Base-by-base conservation (phyloP, 1,140 invertebrate species). In the Heliconius melpomene region DNA sequence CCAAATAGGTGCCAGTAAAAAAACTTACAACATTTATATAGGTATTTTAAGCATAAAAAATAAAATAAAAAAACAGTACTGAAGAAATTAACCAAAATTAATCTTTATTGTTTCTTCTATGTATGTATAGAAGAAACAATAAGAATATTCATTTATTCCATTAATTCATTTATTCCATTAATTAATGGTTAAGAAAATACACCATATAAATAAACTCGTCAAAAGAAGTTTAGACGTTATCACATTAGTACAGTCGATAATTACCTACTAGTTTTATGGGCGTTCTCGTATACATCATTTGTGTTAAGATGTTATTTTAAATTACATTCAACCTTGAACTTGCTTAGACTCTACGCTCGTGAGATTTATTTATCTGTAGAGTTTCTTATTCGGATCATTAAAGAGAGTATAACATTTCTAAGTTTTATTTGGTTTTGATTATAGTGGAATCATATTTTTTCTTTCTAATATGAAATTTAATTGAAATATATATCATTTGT, bases 271-370 rank as follows among this genome's bases (percentile, higher is more conserved):
- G 85, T 81, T 87, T 85, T 75, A 90, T 93, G 92, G 92, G 91
- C 92, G 92, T 93, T 88, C 88, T 84, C 90, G 85, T 87, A 90
- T 91, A 87, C 86, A 93, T 92, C 91, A 93, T 92, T 89, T 91
- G 85, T 91, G 90, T 91, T 92, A 91, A 91, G 90, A 93, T 87
- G 90, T 93, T 91, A 91, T 86, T 82, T 78, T 72, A 84, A 89
- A 89, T 89, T 86, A 87, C 84, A 81, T 74, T 82, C 79, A 72
- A 72, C 71, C 85, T 87, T 77, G 52, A 87, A 90, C 87, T 66
- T 29, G 26, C 23, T 66, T 66, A 26, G 26, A 23, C n/a, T n/a
- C 23, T 2, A 23, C 60, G 36, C 32, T 86, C 85, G 86, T 91
- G 87, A 90, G 89, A 85, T 86, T 88, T 85, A 78, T 84, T 79